These are phyloP conservation scores for Ichneumoninae sp. DNA, from an alignment of 2,888 invertebrate genomes.

Conservation along the genomic window DNA sequence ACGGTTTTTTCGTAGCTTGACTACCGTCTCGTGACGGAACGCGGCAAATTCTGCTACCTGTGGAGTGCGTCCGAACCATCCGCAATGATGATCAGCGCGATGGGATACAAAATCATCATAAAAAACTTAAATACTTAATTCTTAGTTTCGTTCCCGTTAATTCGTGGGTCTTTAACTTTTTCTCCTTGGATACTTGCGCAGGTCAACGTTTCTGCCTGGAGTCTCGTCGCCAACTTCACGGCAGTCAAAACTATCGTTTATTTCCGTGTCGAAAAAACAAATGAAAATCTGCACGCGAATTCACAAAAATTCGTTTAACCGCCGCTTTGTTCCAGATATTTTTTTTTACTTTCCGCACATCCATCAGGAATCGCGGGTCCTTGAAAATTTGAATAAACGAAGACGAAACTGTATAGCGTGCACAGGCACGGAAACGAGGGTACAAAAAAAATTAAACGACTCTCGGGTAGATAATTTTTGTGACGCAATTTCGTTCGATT, in stretches of 20 bases:
- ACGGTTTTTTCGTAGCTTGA: neutral
- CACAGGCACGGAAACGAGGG: conserved; percentile 3
- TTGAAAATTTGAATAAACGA: conserved; percentile 45
- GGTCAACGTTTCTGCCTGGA: conserved; percentile 6
- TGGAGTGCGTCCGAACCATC: neutral
- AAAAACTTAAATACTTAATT: conserved; percentile 23
- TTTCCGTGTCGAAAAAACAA: neutral
- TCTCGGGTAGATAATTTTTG: neutral
- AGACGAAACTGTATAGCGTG: conserved; percentile 24
- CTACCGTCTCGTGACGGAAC: conserved; percentile 19
- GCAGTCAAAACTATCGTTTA: neutral
- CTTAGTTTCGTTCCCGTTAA: neutral
- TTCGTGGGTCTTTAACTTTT: conserved; percentile 2
- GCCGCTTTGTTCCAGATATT: neutral
- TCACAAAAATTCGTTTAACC: neutral
- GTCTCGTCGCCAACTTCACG: neutral
- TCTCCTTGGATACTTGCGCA: conserved; percentile 5
- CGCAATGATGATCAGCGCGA: neutral
- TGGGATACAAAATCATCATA: neutral
- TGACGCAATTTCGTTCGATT: conserved; percentile 55
- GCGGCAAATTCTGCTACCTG: conserved; percentile 1
- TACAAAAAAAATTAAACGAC: conserved; percentile 30
- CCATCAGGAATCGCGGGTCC: neutral
- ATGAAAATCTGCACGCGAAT: conserved; percentile 1
- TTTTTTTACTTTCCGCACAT: neutral